These are phyloP conservation scores for Siderastrea siderea DNA, from an alignment of 92 coral and sea anemone species.

Conservation along the genomic window DNA sequence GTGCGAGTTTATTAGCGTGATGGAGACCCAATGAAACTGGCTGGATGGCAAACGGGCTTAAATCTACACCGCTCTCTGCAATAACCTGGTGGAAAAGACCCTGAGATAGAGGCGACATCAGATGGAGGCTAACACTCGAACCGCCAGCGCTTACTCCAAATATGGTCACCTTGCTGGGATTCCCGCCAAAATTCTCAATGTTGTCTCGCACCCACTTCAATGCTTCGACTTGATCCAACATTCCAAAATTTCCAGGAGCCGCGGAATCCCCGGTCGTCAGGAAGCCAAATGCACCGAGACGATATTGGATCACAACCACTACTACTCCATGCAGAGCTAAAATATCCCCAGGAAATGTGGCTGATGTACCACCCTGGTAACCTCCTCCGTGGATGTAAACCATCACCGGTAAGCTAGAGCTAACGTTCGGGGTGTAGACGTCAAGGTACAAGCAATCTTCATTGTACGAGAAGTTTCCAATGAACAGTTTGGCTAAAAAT, in stretches of 20 bases:
- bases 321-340: background rate
- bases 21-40: background rate
- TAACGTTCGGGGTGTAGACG: background rate
- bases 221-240: conserved; percentile 52
- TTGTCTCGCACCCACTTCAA: conserved; percentile 26
- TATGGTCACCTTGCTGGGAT: too few species aligned
- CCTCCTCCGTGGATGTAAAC: conserved; percentile 6
- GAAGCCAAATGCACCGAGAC: too few species aligned
- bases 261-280: too few species aligned
- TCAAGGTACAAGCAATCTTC: conserved; percentile 36
- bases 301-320: too few species aligned
- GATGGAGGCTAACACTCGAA: too few species aligned
- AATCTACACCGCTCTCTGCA: background rate
- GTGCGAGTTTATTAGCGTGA: background rate
- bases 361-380: conserved; percentile 45
- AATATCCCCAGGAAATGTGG: conserved; percentile 27
- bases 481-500: background rate
- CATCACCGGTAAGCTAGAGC: conserved; percentile 28
- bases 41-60: background rate
- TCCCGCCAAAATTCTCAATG: too few species aligned
- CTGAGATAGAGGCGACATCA: conserved; percentile 29
- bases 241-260: conserved; percentile 44
- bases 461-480: background rate
- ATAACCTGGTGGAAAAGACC: conserved; percentile 35
- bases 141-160: too few species aligned